A percentile compares a stretch with the other conserved stretches of the same genome.
Conservation (phyloP, 2,888 invertebrate genomes). For the Ectemnius lituratus region DNA sequence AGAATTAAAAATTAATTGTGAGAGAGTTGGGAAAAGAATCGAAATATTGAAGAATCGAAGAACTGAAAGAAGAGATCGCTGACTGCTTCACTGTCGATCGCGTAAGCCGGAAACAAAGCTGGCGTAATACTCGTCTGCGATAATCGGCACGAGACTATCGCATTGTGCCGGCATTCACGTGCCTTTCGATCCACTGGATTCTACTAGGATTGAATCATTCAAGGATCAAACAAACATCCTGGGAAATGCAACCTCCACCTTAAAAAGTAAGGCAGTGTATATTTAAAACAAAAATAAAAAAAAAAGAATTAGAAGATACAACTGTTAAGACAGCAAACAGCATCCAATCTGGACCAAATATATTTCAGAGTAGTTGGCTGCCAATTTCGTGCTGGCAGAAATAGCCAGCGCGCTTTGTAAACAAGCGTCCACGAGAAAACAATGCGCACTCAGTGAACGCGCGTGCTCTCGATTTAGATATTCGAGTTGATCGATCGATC, state of each 20-base stretch:
- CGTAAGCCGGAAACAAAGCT: background rate
- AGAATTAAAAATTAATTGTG: no score
- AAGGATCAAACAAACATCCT: no score
- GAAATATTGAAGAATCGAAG: no score
- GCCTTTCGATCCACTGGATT: background rate
- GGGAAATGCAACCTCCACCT: no score
- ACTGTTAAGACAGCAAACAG: no score
- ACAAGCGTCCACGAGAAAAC: constrained; percentile 31
- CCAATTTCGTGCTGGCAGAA: constrained; percentile 25
- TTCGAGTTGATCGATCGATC: background rate
- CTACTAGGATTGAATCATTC: no score
- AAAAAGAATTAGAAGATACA: no score
- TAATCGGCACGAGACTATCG: background rate
- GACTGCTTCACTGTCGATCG: background rate
- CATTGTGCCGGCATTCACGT: background rate
- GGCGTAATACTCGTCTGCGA: background rate
- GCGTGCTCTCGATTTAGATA: background rate
- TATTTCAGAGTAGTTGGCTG: background rate
- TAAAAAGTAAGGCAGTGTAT: no score
- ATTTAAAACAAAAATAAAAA: no score
- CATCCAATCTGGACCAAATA: no score
- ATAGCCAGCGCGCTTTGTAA: constrained; percentile 37
- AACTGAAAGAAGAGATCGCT: no score
- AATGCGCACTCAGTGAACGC: constrained; percentile 5
- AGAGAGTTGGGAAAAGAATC: no score